Evolutionary conservation across 2,113 vertebrate genomes (phyloP), one percentile per base, ranked within the genome.

Genomic region (Erythrocercus mccallii): DNA sequence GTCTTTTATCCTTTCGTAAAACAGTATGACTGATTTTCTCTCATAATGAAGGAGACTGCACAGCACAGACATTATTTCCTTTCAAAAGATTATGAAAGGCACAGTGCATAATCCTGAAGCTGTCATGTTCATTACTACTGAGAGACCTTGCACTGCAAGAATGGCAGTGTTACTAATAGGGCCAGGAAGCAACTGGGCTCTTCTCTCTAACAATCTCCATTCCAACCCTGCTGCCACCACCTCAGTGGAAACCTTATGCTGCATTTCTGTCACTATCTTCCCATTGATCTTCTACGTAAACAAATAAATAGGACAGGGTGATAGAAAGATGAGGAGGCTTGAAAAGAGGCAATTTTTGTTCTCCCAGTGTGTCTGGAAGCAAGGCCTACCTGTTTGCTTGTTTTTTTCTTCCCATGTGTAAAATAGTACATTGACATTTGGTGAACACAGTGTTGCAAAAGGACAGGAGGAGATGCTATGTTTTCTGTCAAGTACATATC

Each of bases 1-100:
- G 87, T 72, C 96, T 98, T 98, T 98, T 97, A 98, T 98, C 96
- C 97, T 94, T 97, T 94, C 78, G 27, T 97, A 93, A 97, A 97
- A 97, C 95, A 97, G 91, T 96, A 73, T 95, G 96, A 95, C 95
- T 95, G 94, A 96, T 97, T 98, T 97, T 97, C 84, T 96, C 95
- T 96, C 83, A 60, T 96, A 97, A 97, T 97, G 73, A 94, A 96
- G 94, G 72, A 90, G 91, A 96, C 91, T 88, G 96, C 94, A 88
- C 57, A 90, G 90, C 91, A 97, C 40, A 97, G 95, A 92, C 95
- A 93, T 95, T 95, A 96, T 92, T 74, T 91, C 86, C 96, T 98
- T 98, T 98, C 95, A 97, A 95, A 97, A 96, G 47, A 50, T 72
- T 79, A 93, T 95, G 86, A 96, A 98, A 97, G 96, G 84, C 73